Evolutionary conservation across 1,140 invertebrate species (phyloP).

Genomic region (Ceratina calcarata): DNA sequence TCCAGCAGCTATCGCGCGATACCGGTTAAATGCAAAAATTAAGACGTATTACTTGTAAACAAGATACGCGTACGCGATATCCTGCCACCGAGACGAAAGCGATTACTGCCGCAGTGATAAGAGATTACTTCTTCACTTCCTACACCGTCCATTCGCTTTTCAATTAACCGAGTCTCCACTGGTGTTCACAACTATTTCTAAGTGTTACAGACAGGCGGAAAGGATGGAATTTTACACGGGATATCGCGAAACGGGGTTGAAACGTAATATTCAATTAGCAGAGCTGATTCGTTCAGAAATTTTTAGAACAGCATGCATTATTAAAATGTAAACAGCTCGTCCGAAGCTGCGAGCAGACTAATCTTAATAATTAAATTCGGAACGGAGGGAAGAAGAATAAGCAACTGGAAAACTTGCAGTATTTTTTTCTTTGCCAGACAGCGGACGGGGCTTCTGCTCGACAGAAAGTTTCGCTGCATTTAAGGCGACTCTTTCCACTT

Average conservation of each 20-base stretch:
- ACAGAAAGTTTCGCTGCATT: background rate
- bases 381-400: too few relatives aligned
- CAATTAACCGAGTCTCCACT: too few relatives aligned
- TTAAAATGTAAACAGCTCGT: too few relatives aligned
- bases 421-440: background rate
- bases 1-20: constrained; percentile 27
- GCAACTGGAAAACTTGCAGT: background rate
- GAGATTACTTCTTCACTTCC: background rate
- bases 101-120: background rate
- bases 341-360: background rate
- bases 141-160: too few relatives aligned
- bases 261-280: too few relatives aligned
- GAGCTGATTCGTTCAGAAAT: too few relatives aligned
- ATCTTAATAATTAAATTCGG: constrained; percentile 14
- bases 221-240: too few relatives aligned
- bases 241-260: too few relatives aligned
- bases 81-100: background rate
- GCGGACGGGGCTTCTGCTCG: background rate
- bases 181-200: too few relatives aligned
- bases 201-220: too few relatives aligned
- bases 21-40: constrained; percentile 32
- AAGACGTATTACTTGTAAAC: constrained; percentile 50
- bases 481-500: constrained; percentile 14
- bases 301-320: too few relatives aligned
- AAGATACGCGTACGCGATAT: constrained; percentile 35